phyloP scores from a whole-genome alignment of 2,888 invertebrate species.

The Archips crataeganus region DNA sequence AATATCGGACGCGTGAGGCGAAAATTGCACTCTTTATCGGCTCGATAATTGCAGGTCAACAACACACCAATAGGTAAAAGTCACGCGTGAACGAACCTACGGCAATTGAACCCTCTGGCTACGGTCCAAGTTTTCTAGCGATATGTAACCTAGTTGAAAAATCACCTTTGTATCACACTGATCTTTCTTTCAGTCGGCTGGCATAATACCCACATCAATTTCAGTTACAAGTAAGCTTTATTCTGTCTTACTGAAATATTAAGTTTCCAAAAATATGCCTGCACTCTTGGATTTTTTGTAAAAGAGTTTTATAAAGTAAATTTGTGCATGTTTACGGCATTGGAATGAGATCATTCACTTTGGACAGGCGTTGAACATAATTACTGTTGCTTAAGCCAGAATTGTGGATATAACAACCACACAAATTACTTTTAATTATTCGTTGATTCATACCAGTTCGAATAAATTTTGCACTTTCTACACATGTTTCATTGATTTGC shows the following conservation, averaged over 20 bases:
- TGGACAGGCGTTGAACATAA: neutral
- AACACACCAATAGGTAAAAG: slow-evolving; percentile 33
- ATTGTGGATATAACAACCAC: neutral
- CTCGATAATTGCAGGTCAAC: slow-evolving; percentile 25
- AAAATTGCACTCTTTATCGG: slow-evolving; percentile 20
- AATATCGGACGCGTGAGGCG: neutral
- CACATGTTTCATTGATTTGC: neutral
- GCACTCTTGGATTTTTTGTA: neutral
- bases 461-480: neutral
- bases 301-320: neutral
- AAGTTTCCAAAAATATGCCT: neutral
- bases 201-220: neutral
- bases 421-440: neutral
- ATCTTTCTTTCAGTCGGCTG: neutral
- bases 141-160: slow-evolving; percentile 41
- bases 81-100: slow-evolving; percentile 44
- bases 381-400: neutral
- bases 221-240: slow-evolving; percentile 5
- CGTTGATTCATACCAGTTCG: neutral
- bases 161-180: slow-evolving; percentile 1
- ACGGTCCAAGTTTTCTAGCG: slow-evolving; percentile 49
- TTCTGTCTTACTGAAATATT: neutral
- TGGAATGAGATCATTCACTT: slow-evolving; percentile 8
- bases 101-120: slow-evolving; percentile 55
- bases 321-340: neutral